A percentile compares a stretch with the other conserved stretches of the same genome.
These are phyloP conservation scores for Danio albolineatus DNA, from an alignment of 2,797 vertebrate genomes.

Conservation along the genomic window DNA sequence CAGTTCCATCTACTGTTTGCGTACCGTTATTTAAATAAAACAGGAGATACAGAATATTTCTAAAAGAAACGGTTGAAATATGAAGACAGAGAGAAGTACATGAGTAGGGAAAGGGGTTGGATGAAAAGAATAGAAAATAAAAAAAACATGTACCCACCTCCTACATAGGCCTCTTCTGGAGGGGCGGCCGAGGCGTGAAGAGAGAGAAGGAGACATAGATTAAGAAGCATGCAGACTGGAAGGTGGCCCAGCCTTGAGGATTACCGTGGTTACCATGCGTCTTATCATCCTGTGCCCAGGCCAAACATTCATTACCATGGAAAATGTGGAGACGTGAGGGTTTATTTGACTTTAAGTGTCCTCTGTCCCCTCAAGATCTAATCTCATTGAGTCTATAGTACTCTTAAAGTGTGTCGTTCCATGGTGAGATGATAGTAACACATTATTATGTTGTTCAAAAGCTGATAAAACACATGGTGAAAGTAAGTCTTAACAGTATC, in stretches of 20 bases:
- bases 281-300: slow-evolving; percentile 89
- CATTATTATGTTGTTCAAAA: slow-evolving; percentile 39
- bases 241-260: slow-evolving; percentile 84
- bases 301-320: slow-evolving; percentile 57
- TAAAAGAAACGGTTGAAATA: slow-evolving; percentile 55
- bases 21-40: slow-evolving; percentile 30
- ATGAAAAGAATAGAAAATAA: slow-evolving; percentile 74
- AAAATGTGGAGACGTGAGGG: slow-evolving; percentile 38
- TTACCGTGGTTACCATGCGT: slow-evolving; percentile 88
- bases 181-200: slow-evolving; percentile 93
- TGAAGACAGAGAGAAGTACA: slow-evolving; percentile 69
- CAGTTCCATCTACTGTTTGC: slow-evolving; percentile 49
- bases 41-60: slow-evolving; percentile 15
- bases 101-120: slow-evolving; percentile 74
- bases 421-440: slow-evolving; percentile 31
- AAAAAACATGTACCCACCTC: slow-evolving; percentile 87
- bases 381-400: slow-evolving; percentile 42
- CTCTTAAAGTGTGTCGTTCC: background rate
- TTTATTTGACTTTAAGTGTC: slow-evolving; percentile 42
- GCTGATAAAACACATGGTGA: slow-evolving; percentile 47
- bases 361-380: slow-evolving; percentile 46
- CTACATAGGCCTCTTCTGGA: slow-evolving; percentile 98
- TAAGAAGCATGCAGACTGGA: slow-evolving; percentile 99
- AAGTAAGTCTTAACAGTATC: slow-evolving; percentile 13
- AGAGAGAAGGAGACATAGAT: slow-evolving; percentile 99